These are phyloP conservation scores for Chrysemys picta DNA, from an alignment of 2,113 vertebrate genomes.

Conservation along the genomic window DNA sequence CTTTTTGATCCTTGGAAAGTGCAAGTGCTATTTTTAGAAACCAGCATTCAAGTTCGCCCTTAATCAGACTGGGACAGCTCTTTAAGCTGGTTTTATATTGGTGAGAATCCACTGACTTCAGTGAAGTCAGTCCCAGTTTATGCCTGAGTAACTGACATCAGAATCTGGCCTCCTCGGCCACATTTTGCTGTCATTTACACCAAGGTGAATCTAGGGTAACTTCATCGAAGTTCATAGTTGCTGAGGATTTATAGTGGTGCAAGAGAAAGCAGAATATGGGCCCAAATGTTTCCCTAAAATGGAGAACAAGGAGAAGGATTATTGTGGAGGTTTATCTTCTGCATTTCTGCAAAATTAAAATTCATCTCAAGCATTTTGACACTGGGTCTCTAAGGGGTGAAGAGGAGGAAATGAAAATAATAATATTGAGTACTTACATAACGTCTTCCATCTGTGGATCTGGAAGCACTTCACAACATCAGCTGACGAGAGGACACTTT, in stretches of 20 bases:
- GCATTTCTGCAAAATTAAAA: conserved; percentile 2
- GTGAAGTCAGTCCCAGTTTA: not conserved
- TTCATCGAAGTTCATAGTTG: not conserved
- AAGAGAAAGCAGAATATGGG: not conserved
- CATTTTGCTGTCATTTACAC: not conserved
- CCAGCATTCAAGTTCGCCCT: not conserved
- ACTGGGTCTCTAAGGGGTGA: not conserved
- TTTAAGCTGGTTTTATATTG: not conserved
- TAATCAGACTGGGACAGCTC: not conserved
- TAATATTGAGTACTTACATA: not conserved
- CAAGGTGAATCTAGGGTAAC: not conserved
- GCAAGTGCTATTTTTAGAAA: not conserved
- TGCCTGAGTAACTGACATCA: not conserved
- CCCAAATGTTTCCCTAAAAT: not conserved
- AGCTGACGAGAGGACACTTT: not conserved
- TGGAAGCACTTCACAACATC: conserved; percentile 9
- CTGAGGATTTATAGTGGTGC: not conserved
- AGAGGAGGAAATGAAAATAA: conserved; percentile 18
- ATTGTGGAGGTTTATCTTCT: not conserved
- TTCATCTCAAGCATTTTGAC: not conserved
- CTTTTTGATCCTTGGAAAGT: not conserved
- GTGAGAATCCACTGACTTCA: not conserved
- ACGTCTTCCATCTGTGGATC: conserved; percentile 3
- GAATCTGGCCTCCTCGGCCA: not conserved
- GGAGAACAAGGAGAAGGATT: not conserved